A percentile compares a stretch with the other conserved stretches of the same genome.
phyloP scores from a whole-genome alignment of 2,113 vertebrate genomes.

The Irena cyanogastra region DNA sequence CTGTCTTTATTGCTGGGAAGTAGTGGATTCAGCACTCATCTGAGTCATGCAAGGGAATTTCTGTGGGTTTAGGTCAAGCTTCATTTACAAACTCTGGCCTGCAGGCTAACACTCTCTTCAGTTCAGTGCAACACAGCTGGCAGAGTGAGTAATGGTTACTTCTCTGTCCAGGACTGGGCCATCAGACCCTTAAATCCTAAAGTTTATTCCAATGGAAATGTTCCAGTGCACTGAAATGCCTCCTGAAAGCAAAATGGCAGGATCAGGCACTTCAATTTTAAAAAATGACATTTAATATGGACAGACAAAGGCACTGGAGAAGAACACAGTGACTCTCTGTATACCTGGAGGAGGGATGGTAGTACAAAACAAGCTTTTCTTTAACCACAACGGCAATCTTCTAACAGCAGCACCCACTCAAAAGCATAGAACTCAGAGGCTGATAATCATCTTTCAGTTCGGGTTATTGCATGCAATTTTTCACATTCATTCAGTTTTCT shows the following conservation, averaged over 20 bases:
- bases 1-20: not conserved
- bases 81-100: not conserved
- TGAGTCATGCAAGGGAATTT: not conserved
- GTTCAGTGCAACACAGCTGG: not conserved
- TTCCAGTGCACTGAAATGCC: not conserved
- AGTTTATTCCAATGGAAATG: conserved; percentile 11
- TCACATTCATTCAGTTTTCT: conserved; percentile 79
- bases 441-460: conserved; percentile 80
- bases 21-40: not conserved
- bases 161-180: not conserved
- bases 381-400: conserved; percentile 74
- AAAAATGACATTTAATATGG: conserved; percentile 69
- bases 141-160: not conserved
- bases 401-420: conserved; percentile 75
- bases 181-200: not conserved
- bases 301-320: conserved; percentile 55
- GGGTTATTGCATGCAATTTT: conserved; percentile 81
- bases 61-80: not conserved
- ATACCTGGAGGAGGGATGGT: conserved; percentile 67
- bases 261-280: conserved; percentile 61
- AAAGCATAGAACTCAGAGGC: conserved; percentile 73
- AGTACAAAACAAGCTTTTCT: conserved; percentile 78
- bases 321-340: conserved; percentile 70
- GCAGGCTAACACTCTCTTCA: not conserved
- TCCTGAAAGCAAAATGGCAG: conserved; percentile 22